A percentile compares a stretch with the other conserved stretches of the same genome.
Conservation (phyloP, 2,113 vertebrate species). For the Chamaetylas fuelleborni region DNA sequence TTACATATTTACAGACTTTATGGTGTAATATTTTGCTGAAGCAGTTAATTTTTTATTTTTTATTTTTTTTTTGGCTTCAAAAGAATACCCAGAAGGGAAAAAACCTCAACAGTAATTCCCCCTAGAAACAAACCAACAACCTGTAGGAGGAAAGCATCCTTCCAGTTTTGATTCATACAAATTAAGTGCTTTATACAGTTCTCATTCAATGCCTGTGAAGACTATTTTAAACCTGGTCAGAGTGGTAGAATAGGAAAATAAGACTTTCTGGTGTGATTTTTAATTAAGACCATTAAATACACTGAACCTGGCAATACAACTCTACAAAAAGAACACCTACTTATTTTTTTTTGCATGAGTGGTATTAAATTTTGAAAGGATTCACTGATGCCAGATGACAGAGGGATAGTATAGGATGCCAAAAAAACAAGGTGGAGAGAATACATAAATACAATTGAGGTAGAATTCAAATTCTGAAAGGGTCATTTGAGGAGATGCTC, state of each 20-base stretch:
- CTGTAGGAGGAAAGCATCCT: background rate
- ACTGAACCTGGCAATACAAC: background rate
- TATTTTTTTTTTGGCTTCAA: background rate
- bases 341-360: background rate
- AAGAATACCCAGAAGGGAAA: background rate
- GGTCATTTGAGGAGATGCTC: background rate
- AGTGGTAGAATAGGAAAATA: background rate
- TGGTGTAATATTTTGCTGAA: background rate
- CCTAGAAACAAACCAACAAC: background rate
- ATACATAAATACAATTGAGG: background rate
- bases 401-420: background rate
- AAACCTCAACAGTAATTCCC: background rate
- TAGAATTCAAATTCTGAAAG: background rate
- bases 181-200: background rate
- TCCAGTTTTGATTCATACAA: background rate
- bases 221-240: background rate
- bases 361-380: background rate
- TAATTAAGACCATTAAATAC: background rate
- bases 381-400: background rate
- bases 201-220: background rate
- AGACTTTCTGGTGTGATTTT: background rate
- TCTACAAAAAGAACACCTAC: background rate
- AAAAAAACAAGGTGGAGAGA: background rate
- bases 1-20: background rate
- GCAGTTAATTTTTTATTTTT: background rate